Evolutionary conservation across 2,888 invertebrate genomes (phyloP).

Genomic region (Parnassius orleans): DNA sequence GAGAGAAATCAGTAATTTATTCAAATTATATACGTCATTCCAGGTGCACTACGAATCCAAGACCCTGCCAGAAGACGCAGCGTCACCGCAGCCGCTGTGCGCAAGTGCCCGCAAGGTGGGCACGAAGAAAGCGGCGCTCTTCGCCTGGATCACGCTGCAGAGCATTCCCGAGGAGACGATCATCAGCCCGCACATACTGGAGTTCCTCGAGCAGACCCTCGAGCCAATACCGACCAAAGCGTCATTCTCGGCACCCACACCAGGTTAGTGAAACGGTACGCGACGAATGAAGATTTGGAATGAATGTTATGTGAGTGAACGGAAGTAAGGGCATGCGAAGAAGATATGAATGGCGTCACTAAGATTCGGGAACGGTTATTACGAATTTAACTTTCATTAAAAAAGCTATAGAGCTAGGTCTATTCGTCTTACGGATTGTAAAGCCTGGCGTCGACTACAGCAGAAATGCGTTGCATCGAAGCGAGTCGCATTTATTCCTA

Average conservation of each 20-base stretch:
- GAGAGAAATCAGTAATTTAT: too few relatives aligned
- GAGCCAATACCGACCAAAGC: slow-evolving; percentile 93
- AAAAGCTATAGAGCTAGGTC: too few relatives aligned
- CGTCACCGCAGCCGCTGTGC: slow-evolving; percentile 37
- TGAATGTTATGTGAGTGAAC: too few relatives aligned
- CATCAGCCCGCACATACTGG: slow-evolving; percentile 97
- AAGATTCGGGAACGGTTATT: too few relatives aligned
- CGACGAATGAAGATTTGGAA: too few relatives aligned
- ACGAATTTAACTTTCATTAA: too few relatives aligned
- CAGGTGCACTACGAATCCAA: slow-evolving; percentile 91
- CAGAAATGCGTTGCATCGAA: too few relatives aligned
- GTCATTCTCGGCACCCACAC: slow-evolving; percentile 62
- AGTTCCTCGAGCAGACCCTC: slow-evolving; percentile 97
- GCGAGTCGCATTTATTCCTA: too few relatives aligned
- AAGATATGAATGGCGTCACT: too few relatives aligned
- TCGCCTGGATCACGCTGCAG: slow-evolving; percentile 97
- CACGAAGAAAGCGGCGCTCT: slow-evolving; percentile 92
- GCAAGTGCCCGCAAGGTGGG: slow-evolving; percentile 76
- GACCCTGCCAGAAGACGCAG: slow-evolving; percentile 83
- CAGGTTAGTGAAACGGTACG: slow-evolving; percentile 42
- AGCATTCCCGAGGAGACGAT: slow-evolving; percentile 98
- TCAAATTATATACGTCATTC: not conserved
- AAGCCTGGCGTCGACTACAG: too few relatives aligned
- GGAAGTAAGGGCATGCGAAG: too few relatives aligned
- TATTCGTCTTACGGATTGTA: too few relatives aligned